Percentiles rank a stretch among this genome's conserved stretches.
phyloP scores from a whole-genome alignment of 2,888 invertebrate species.

The Nomada fucata region DNA sequence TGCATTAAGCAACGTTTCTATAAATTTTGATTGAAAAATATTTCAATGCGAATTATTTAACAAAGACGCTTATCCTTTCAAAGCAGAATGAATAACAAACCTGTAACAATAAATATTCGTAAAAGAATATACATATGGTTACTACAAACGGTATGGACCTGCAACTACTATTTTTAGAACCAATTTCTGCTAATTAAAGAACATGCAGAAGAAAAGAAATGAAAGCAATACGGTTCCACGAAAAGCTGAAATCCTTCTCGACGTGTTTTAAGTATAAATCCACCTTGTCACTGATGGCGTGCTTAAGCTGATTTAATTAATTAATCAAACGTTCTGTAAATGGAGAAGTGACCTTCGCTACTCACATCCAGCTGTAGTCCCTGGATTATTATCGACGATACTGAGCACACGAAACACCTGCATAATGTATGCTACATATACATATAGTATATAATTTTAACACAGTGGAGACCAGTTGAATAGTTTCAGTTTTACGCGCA shows the following conservation, averaged over 20 bases:
- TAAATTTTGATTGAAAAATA: too few relatives aligned
- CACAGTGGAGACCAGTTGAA: background rate
- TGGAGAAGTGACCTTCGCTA: constrained; percentile 14
- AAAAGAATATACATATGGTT: too few relatives aligned
- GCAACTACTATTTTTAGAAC: too few relatives aligned
- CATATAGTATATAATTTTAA: constrained; percentile 15
- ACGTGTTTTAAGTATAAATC: background rate
- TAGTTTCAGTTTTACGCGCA: background rate
- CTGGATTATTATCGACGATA: constrained; percentile 37
- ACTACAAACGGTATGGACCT: too few relatives aligned
- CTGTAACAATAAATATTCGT: too few relatives aligned
- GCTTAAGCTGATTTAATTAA: constrained; percentile 65
- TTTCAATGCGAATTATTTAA: too few relatives aligned
- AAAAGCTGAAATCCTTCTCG: background rate
- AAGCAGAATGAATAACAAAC: too few relatives aligned
- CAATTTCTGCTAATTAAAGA: too few relatives aligned
- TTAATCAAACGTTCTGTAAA: constrained; percentile 50
- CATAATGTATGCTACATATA: constrained; percentile 4
- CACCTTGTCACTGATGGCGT: constrained; percentile 8
- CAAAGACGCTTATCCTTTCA: too few relatives aligned
- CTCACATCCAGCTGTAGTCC: constrained; percentile 36
- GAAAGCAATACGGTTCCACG: too few relatives aligned
- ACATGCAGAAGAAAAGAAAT: too few relatives aligned
- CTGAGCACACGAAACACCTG: background rate
- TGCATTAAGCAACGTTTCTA: too few relatives aligned